Evolutionary conservation across 2,797 vertebrate genomes (phyloP).

Genomic region (Eulemur rubriventer): DNA sequence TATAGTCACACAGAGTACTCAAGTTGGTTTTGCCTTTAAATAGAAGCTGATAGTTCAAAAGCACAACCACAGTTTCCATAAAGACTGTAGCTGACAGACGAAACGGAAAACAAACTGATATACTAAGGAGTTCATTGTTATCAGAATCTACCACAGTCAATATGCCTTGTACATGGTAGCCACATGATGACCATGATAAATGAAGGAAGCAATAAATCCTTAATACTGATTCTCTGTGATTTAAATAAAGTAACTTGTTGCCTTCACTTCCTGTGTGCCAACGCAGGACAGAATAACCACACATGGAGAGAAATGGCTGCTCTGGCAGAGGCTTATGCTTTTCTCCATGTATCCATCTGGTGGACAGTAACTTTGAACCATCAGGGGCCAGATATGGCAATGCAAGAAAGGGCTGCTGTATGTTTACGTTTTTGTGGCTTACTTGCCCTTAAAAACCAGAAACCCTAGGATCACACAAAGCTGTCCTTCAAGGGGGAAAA

Average conservation of each 20-base stretch:
- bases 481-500: neutral
- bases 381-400: neutral
- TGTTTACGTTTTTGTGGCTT: neutral
- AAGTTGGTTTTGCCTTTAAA: constrained; percentile 34
- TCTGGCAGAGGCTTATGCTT: neutral
- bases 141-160: neutral
- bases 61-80: neutral
- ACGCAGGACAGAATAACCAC: neutral
- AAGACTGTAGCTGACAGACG: neutral
- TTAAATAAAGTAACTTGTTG: neutral
- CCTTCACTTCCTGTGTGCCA: neutral
- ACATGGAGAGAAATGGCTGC: neutral
- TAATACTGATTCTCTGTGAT: neutral
- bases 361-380: neutral
- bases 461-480: neutral
- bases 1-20: neutral
- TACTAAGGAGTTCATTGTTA: neutral
- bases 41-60: neutral
- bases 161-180: neutral
- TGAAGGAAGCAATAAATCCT: neutral
- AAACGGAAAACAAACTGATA: neutral
- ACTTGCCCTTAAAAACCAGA: neutral
- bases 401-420: neutral
- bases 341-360: neutral
- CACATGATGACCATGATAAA: neutral